Percentiles rank a stretch among this genome's conserved stretches.
phyloP scores from a whole-genome alignment of 2,113 vertebrate species.

The Pandion haliaetus region DNA sequence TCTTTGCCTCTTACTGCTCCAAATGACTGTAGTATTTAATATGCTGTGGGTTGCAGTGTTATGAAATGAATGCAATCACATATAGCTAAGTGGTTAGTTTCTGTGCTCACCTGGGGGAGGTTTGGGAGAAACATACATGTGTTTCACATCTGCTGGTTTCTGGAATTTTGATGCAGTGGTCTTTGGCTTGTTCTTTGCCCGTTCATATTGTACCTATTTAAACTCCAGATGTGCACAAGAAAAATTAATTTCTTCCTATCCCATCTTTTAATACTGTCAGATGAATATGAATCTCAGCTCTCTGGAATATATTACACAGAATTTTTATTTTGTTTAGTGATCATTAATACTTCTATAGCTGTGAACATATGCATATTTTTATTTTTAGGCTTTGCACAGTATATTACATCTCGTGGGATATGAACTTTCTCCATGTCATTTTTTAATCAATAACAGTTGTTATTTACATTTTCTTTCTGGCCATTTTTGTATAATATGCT shows the following conservation, averaged over 20 bases:
- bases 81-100: neutral
- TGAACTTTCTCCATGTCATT: neutral
- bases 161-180: constrained; percentile 16
- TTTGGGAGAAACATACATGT: neutral
- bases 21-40: neutral
- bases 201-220: constrained; percentile 20
- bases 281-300: neutral
- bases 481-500: neutral
- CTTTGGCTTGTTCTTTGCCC: constrained; percentile 10
- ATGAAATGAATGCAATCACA: neutral
- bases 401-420: neutral
- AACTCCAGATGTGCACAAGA: constrained; percentile 33
- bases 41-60: neutral
- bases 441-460: neutral
- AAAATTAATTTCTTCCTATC: constrained; percentile 56
- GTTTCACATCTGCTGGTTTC: constrained; percentile 41
- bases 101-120: neutral
- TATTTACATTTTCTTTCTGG: neutral
- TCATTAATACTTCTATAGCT: neutral
- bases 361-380: neutral
- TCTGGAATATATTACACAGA: neutral
- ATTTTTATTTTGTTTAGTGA: neutral
- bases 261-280: neutral
- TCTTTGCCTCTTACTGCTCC: neutral
- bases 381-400: neutral